These are phyloP conservation scores for Chymomyza amoena DNA, from an alignment of 2,888 invertebrate genomes.

Conservation along the genomic window DNA sequence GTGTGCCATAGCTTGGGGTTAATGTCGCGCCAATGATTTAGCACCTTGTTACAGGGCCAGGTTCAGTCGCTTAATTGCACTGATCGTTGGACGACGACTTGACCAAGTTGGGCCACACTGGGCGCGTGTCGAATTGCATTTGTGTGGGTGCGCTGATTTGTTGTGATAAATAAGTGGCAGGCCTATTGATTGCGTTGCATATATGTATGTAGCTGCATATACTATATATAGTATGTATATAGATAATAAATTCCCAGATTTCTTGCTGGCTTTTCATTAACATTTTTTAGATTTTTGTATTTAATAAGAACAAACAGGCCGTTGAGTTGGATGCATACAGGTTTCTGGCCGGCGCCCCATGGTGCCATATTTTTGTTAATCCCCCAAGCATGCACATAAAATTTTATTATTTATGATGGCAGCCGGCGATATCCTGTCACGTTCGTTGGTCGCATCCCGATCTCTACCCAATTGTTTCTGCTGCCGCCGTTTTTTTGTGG, in stretches of 20 bases:
- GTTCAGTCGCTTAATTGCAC: constrained; percentile 66
- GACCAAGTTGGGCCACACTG: constrained; percentile 52
- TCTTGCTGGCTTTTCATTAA: constrained; percentile 59
- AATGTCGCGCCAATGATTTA: constrained; percentile 78
- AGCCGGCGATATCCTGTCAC: constrained; percentile 59
- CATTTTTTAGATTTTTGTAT: constrained; percentile 58
- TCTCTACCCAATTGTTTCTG: constrained; percentile 69
- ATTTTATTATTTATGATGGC: constrained; percentile 67
- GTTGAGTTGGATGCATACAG: constrained; percentile 67
- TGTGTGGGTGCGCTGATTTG: constrained; percentile 76
- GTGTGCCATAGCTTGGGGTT: constrained; percentile 77
- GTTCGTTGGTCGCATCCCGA: constrained; percentile 35
- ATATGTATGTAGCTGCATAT: constrained; percentile 31
- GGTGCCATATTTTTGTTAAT: constrained; percentile 65
- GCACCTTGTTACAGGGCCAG: constrained; percentile 73
- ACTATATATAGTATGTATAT: background rate
- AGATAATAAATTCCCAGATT: constrained; percentile 51
- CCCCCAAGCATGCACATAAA: constrained; percentile 58
- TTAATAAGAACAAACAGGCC: constrained; percentile 73
- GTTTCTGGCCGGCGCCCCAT: constrained; percentile 59
- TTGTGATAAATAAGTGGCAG: constrained; percentile 76
- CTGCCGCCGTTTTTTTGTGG: constrained; percentile 23
- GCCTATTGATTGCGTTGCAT: constrained; percentile 36
- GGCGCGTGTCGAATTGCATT: constrained; percentile 75
- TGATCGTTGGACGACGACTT: constrained; percentile 52